Evolutionary conservation across 2,888 invertebrate species (phyloP), one percentile per base, ranked within the genome.

Genomic region (Luperina nickerlii): DNA sequence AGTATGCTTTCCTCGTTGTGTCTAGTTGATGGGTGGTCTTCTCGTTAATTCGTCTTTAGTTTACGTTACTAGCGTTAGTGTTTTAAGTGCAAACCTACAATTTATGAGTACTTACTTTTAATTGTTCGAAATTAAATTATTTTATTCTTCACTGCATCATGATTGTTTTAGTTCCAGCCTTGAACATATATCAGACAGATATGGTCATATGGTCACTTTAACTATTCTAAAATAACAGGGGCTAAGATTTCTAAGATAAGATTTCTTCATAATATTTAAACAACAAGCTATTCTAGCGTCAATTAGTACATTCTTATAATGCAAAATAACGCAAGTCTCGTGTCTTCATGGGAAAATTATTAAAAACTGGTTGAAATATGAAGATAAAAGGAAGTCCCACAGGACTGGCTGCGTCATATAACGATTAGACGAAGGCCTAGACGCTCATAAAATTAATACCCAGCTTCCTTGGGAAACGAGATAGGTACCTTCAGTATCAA

Each of bases 271-370:
- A 63, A 20, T 32, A 63, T 32, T 20, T 32, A 63, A 8, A 20
- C 20, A 65, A 20, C 20, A 65, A 65, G 18, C 18, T 38, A 38
- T 65, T 63, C 18, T n/a, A 63, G 38, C 62, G 48, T 63, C 70
- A 67, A 71, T 84, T 66, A 67, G 66, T 69, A 51, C 62, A 60
- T 87, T 85, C 57, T 76, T 75, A 74, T 76, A 57, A 51, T 71
- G 73, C 70, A 73, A 82, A 71, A 72, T 66, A 88, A 76, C 68
- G 42, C 54, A 65, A 51, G n/a, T 51, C 57, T 60, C 76, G 70
- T 71, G 73, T 63, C 65, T 86, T 86, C 84, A 79, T 87, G 88
- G 87, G 88, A 88, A 87, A 81, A 84, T 84, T 7, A 77, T 87
- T 87, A 72, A 88, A 87, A 72, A 84, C 81, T 27, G 63, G 82